phyloP scores from a whole-genome alignment of 2,888 invertebrate genomes.

The Thecophora atra region DNA sequence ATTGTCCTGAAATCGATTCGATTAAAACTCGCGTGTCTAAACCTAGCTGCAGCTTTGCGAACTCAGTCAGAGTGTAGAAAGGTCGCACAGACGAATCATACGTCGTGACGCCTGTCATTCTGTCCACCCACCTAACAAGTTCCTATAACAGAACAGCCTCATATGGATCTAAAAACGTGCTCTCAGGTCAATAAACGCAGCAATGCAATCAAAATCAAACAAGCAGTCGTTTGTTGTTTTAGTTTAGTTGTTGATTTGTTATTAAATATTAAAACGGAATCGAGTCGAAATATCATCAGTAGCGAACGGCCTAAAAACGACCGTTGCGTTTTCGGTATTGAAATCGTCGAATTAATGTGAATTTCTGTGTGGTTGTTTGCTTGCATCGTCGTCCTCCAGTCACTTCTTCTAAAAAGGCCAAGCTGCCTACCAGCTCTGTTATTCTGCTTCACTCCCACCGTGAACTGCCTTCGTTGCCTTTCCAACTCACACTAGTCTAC shows the following conservation, averaged over 20 bases:
- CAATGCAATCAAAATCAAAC: constrained; percentile 16
- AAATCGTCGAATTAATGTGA: constrained; percentile 18
- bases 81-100: not conserved
- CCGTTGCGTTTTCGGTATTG: constrained; percentile 10
- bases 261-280: constrained; percentile 14
- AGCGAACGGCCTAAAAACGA: constrained; percentile 14
- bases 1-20: not conserved
- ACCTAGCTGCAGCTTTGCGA: not conserved
- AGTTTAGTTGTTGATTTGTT: not conserved
- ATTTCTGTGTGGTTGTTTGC: not conserved
- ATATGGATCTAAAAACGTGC: not conserved
- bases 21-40: not conserved
- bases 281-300: not conserved
- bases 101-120: not conserved
- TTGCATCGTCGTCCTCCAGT: not conserved
- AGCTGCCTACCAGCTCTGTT: not conserved
- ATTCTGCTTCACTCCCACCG: not conserved
- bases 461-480: not conserved
- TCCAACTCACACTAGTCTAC: not conserved
- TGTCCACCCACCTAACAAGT: not conserved
- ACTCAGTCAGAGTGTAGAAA: not conserved
- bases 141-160: not conserved
- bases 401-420: not conserved
- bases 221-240: constrained; percentile 18
- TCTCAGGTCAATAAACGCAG: too few species aligned